These are phyloP conservation scores for Arnoldichthys spilopterus DNA, from an alignment of 2,797 vertebrate genomes.

Conservation along the genomic window DNA sequence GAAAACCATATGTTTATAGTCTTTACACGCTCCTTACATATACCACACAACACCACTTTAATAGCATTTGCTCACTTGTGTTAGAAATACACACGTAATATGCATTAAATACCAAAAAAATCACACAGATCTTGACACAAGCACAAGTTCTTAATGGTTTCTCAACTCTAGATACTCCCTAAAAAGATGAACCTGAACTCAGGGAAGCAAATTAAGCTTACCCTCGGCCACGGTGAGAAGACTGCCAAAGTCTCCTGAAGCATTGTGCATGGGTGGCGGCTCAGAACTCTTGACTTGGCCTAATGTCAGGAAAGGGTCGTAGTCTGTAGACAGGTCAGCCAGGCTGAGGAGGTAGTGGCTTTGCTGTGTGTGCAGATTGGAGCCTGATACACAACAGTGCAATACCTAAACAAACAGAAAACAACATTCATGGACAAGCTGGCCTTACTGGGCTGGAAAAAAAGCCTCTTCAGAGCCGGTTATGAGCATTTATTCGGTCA, in stretches of 20 bases:
- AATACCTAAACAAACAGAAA: conserved; percentile 79
- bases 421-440: not conserved
- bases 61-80: not conserved
- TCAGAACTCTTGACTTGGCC: conserved; percentile 88
- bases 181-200: not conserved
- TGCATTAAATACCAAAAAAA: no score
- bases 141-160: no score
- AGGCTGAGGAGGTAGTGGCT: conserved; percentile 92
- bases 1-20: not conserved
- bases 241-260: conserved; percentile 83
- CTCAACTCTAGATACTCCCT: not conserved
- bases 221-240: conserved; percentile 95
- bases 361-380: conserved; percentile 91
- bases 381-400: conserved; percentile 94
- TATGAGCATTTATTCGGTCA: not conserved
- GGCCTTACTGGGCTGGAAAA: not conserved
- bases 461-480: not conserved
- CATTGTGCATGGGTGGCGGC: conserved; percentile 76
- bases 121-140: no score
- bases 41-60: not conserved
- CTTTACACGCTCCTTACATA: not conserved
- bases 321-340: conserved; percentile 89
- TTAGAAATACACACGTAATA: not conserved
- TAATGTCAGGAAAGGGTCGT: conserved; percentile 89
- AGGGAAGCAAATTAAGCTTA: conserved; percentile 64